Evolutionary conservation across 2,888 invertebrate species (phyloP).

Genomic region (Deroplatys truncata): DNA sequence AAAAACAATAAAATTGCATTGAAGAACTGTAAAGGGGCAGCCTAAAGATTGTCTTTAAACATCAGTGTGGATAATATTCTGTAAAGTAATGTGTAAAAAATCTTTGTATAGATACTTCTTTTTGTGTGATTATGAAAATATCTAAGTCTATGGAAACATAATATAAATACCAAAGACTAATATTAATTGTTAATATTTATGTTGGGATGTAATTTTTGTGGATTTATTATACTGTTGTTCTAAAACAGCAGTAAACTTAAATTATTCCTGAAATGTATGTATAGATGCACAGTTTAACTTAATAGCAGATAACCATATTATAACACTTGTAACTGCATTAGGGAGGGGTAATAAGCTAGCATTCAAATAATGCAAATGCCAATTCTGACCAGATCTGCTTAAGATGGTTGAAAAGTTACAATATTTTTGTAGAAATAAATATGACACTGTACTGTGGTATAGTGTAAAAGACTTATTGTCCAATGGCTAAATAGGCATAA

Average conservation of each 20-base stretch:
- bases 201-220: neutral
- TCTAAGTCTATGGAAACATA: slow-evolving; percentile 17
- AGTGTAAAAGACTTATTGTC: too few species aligned
- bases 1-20: neutral
- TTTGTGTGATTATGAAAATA: neutral
- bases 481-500: too few species aligned
- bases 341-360: neutral
- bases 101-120: neutral
- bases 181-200: slow-evolving; percentile 15
- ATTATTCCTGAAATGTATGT: neutral
- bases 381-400: neutral
- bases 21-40: neutral
- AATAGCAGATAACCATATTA: neutral
- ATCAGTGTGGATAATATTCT: neutral
- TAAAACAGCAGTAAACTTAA: neutral
- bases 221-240: neutral
- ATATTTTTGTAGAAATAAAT: neutral
- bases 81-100: neutral
- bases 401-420: neutral
- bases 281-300: neutral
- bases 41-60: too few species aligned
- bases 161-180: slow-evolving; percentile 21
- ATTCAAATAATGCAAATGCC: neutral
- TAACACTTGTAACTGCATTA: neutral
- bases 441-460: neutral